Percentiles rank a stretch among this genome's conserved stretches.
Conservation (phyloP, 2,113 vertebrate genomes). For the Rafetus swinhoei region DNA sequence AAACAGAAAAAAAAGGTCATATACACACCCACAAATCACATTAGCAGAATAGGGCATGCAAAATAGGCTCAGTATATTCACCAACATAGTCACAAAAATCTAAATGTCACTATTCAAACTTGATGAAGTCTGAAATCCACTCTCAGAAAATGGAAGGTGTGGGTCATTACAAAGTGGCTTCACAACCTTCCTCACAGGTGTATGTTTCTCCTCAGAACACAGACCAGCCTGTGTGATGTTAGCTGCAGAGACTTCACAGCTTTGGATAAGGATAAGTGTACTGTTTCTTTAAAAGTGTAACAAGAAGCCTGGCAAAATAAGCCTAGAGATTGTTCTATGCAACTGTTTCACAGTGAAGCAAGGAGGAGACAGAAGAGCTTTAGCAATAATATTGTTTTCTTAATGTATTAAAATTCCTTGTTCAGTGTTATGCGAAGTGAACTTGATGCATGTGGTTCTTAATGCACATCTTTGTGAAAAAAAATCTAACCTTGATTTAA, state of each 20-base stretch:
- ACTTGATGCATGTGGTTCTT: not conserved
- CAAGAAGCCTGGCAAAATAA: not conserved
- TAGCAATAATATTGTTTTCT: not conserved
- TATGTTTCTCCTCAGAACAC: not conserved
- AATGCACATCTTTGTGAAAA: not conserved
- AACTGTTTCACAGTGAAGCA: not conserved
- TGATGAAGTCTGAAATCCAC: not conserved
- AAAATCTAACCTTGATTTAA: not conserved
- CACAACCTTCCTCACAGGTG: not conserved
- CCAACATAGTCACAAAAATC: not conserved
- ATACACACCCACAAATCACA: not conserved
- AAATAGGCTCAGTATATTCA: not conserved
- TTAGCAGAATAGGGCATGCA: not conserved
- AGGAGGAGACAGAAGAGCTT: not conserved
- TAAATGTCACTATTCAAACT: not conserved
- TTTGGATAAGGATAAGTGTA: not conserved
- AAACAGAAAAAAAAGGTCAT: not conserved
- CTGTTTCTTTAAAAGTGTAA: not conserved
- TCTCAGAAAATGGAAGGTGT: not conserved
- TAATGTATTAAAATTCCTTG: not conserved
- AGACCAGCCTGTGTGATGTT: not conserved
- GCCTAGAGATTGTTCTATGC: not conserved
- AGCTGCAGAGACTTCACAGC: not conserved
- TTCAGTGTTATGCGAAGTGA: not conserved
- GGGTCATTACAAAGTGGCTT: conserved; percentile 12